Evolutionary conservation across 2,888 invertebrate species (phyloP).

Genomic region (Cantharis rustica): DNA sequence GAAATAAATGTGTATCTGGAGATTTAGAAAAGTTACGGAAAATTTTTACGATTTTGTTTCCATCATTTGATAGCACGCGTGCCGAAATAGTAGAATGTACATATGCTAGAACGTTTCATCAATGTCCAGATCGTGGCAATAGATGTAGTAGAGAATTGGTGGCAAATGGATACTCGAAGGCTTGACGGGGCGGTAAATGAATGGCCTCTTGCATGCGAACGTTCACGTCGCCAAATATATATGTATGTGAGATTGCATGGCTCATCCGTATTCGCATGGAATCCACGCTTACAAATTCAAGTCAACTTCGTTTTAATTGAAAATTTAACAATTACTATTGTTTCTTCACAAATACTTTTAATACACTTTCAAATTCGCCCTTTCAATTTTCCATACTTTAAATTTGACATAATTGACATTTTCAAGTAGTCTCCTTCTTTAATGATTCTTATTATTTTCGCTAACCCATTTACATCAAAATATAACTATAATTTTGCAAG

Average conservation of each 20-base stretch:
- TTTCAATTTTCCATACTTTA: background rate
- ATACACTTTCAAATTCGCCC: background rate
- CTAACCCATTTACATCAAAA: background rate
- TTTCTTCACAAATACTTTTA: background rate
- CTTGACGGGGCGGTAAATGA: conserved; percentile 40
- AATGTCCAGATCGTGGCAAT: conserved; percentile 39
- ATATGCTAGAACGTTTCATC: conserved; percentile 38
- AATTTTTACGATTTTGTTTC: conserved; percentile 18
- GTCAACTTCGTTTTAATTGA: conserved; percentile 36
- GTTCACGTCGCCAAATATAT: conserved; percentile 37
- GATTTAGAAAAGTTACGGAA: conserved; percentile 29
- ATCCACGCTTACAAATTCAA: conserved; percentile 38
- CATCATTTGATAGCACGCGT: conserved; percentile 31
- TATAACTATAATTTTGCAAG: background rate
- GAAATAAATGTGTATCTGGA: conserved; percentile 43
- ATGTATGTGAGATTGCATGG: conserved; percentile 33
- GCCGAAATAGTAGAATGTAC: conserved; percentile 35
- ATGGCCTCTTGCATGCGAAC: conserved; percentile 39
- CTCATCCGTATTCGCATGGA: conserved; percentile 39
- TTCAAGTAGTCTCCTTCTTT: background rate
- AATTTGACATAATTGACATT: background rate
- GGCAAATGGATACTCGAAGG: conserved; percentile 44
- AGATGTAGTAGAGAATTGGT: conserved; percentile 44
- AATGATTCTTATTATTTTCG: background rate
- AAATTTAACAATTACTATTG: conserved; percentile 32